These are phyloP conservation scores for Philopotamus ludificatus DNA, from an alignment of 1,140 invertebrate genomes.

Conservation along the genomic window DNA sequence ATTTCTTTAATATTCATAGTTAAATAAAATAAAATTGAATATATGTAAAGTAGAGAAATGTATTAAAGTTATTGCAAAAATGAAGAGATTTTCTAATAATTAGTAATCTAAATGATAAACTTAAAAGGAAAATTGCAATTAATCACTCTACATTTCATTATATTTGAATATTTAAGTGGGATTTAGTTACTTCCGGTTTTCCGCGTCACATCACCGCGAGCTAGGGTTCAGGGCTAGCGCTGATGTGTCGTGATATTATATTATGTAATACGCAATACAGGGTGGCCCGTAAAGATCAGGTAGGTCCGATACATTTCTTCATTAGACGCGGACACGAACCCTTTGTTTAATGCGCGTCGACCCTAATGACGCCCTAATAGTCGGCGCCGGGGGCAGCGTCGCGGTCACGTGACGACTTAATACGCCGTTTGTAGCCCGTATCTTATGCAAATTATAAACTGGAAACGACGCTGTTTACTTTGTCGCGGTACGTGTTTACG, in stretches of 20 bases:
- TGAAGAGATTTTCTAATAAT: too few relatives aligned
- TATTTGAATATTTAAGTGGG: too few relatives aligned
- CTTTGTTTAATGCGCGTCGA: conserved; percentile 8
- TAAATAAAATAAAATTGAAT: not conserved
- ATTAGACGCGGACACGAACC: conserved; percentile 30
- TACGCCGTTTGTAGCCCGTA: conserved; percentile 2
- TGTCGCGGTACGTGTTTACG: not conserved
- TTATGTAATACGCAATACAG: conserved; percentile 9
- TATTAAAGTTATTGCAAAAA: too few relatives aligned
- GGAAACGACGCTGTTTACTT: not conserved
- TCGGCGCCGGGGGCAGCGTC: not conserved
- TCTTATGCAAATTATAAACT: not conserved
- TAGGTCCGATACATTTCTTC: conserved; percentile 34
- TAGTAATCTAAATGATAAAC: too few relatives aligned
- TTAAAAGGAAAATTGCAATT: too few relatives aligned
- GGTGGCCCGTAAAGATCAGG: conserved; percentile 6
- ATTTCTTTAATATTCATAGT: not conserved
- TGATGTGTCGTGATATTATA: conserved; percentile 26
- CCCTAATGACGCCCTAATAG: conserved; percentile 18
- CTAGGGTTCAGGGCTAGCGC: too few relatives aligned
- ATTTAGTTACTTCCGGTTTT: too few relatives aligned
- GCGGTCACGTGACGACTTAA: conserved; percentile 13
- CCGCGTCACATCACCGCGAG: conserved; percentile 1
- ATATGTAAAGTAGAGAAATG: not conserved
- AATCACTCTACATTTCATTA: too few relatives aligned